Evolutionary conservation across 2,797 vertebrate genomes (phyloP).

Genomic region (Heliangelus exortis): DNA sequence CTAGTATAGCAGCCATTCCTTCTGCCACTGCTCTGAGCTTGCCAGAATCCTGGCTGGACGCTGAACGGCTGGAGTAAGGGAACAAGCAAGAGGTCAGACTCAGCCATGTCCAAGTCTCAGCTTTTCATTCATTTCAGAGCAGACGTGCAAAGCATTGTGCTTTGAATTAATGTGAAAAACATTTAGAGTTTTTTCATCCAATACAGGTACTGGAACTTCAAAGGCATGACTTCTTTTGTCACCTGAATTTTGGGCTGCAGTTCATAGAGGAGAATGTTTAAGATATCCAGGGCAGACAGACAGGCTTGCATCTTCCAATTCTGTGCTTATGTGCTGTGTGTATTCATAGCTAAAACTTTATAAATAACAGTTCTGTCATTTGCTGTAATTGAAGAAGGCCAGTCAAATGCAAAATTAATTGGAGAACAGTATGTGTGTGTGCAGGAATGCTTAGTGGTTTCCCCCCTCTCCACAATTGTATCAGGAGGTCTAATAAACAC

Average conservation of each 20-base stretch:
- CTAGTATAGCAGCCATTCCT: slow-evolving; percentile 4
- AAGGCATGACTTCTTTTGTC: not conserved
- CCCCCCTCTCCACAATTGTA: not conserved
- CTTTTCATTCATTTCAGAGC: not conserved
- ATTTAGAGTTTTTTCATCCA: not conserved
- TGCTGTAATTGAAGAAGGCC: slow-evolving; percentile 2
- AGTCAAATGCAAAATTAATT: slow-evolving; percentile 35
- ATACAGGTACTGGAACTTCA: not conserved
- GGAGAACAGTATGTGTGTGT: not conserved
- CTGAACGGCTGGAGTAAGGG: not conserved
- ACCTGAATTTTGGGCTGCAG: not conserved
- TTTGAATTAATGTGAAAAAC: not conserved
- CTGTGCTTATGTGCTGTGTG: not conserved
- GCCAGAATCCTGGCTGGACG: not conserved
- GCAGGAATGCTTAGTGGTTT: not conserved
- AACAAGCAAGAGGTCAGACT: not conserved
- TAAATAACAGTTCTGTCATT: not conserved
- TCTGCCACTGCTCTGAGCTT: not conserved
- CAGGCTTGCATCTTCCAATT: not conserved
- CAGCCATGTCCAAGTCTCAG: not conserved
- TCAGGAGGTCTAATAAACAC: not conserved
- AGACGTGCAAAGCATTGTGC: not conserved
- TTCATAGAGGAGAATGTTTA: not conserved
- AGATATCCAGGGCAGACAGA: not conserved
- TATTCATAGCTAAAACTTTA: not conserved